Conservation (phyloP, 2,113 vertebrate species). For the Mesitornis unicolor region DNA sequence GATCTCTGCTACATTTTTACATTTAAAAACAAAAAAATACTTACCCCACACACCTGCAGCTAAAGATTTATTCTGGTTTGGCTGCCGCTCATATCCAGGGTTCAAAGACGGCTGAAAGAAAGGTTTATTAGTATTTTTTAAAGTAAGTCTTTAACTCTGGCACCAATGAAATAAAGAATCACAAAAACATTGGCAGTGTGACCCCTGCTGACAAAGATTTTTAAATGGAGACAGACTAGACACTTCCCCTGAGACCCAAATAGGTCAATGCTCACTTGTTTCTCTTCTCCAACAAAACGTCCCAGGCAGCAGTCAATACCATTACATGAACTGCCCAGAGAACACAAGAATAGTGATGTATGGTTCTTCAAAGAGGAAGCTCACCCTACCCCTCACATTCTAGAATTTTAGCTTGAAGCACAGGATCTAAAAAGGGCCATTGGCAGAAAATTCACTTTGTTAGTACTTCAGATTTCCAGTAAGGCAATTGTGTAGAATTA, state of each 20-base stretch:
- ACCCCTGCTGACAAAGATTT: neutral
- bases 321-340: neutral
- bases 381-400: neutral
- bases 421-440: accelerated
- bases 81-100: conserved; percentile 76
- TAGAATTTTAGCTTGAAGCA: neutral
- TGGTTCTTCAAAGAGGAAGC: neutral
- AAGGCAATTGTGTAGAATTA: neutral
- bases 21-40: conserved; percentile 40
- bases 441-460: neutral
- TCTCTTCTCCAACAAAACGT: neutral
- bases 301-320: neutral
- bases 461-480: neutral
- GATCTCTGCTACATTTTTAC: neutral
- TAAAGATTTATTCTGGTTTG: conserved; percentile 77
- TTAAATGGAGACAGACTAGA: neutral
- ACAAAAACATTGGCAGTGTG: neutral
- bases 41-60: conserved; percentile 82
- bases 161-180: neutral
- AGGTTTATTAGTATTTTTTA: neutral
- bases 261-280: neutral
- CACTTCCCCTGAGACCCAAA: neutral
- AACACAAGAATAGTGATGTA: neutral
- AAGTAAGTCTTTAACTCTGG: neutral
- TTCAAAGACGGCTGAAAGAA: conserved; percentile 80